A percentile compares a stretch with the other conserved stretches of the same genome.
phyloP scores from a whole-genome alignment of 2,888 invertebrate species.

The Spodoptera picta region DNA sequence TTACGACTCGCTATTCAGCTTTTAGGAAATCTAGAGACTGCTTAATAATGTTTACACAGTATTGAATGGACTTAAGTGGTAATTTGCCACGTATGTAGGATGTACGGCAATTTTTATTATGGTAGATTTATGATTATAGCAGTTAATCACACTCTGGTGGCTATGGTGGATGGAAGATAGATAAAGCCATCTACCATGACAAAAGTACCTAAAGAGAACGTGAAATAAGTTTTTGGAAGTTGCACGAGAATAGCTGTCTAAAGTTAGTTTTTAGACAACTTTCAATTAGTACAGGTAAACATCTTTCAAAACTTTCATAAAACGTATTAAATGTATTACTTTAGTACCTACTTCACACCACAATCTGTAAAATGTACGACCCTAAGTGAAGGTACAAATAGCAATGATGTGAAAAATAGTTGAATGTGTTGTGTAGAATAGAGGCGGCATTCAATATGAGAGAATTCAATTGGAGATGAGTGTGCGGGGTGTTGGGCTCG shows the following conservation, averaged over 20 bases:
- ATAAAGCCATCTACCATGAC: no score
- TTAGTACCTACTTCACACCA: background rate
- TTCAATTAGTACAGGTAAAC: constrained; percentile 9
- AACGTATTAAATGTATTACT: constrained; percentile 4
- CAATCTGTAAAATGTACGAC: constrained; percentile 10
- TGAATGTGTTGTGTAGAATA: constrained; percentile 50
- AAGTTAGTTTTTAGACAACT: no score
- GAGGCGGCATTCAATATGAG: constrained; percentile 56
- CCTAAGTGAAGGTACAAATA: constrained; percentile 18
- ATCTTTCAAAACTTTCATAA: constrained; percentile 14
- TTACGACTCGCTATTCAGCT: constrained; percentile 12
- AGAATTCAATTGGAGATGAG: constrained; percentile 72
- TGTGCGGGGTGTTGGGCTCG: constrained; percentile 53
- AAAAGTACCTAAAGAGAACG: background rate
- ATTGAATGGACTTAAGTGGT: no score
- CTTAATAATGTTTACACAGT: no score
- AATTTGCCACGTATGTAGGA: background rate
- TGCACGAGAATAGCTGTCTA: background rate
- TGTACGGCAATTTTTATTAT: background rate
- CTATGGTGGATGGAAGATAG: no score
- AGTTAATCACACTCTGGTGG: no score
- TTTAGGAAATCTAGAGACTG: background rate
- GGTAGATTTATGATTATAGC: no score
- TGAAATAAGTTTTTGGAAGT: background rate
- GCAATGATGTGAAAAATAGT: constrained; percentile 31